These are phyloP conservation scores for Acrocephalus arundinaceus DNA, from an alignment of 2,113 vertebrate species.

Conservation along the genomic window DNA sequence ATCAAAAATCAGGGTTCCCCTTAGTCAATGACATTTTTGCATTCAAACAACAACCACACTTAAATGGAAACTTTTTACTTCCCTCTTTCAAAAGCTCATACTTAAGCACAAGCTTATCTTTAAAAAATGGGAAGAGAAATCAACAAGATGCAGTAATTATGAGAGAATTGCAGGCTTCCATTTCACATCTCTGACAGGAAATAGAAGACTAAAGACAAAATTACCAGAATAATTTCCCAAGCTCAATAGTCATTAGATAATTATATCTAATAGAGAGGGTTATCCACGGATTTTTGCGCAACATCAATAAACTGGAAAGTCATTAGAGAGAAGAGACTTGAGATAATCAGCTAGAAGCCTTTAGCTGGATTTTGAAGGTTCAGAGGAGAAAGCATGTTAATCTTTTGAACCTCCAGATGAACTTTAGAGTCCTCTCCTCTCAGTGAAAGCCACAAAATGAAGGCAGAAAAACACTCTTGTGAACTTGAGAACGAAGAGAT, in stretches of 20 bases:
- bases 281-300: conserved; percentile 29
- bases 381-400: not conserved
- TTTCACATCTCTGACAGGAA: conserved; percentile 43
- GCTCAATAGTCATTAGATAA: conserved; percentile 47
- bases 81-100: not conserved
- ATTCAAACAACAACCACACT: not conserved
- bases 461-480: not conserved
- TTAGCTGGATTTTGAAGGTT: conserved; percentile 27
- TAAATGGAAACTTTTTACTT: not conserved
- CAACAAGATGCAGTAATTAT: conserved; percentile 48
- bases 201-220: conserved; percentile 48
- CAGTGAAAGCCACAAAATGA: not conserved
- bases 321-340: conserved; percentile 28
- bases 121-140: not conserved
- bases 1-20: not conserved
- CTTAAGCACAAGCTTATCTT: not conserved
- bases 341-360: conserved; percentile 25
- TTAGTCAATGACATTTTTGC: not conserved
- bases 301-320: conserved; percentile 25
- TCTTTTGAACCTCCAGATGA: not conserved
- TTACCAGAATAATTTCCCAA: conserved; percentile 37
- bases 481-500: not conserved
- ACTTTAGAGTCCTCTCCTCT: not conserved
- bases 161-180: not conserved
- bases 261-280: conserved; percentile 22